Evolutionary conservation across 1,140 invertebrate species (phyloP).

Genomic region (Achroia grisella): DNA sequence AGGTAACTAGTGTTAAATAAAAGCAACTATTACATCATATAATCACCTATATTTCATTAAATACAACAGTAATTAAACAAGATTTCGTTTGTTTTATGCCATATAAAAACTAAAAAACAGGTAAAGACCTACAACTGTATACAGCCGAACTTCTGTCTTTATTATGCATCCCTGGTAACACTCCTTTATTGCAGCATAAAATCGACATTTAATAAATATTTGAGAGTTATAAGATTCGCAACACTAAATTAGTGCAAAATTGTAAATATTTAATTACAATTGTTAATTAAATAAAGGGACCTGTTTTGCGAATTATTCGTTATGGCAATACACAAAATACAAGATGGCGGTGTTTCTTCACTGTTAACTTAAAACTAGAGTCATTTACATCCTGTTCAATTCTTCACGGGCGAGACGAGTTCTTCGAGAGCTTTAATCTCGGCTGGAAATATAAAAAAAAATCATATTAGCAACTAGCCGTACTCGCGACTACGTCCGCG

Average conservation of each 20-base stretch:
- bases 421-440: conserved; percentile 50
- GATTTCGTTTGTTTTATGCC: conserved; percentile 23
- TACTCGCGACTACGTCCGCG: too few relatives aligned
- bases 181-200: too few relatives aligned
- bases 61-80: conserved; percentile 29
- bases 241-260: too few relatives aligned
- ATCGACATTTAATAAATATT: too few relatives aligned
- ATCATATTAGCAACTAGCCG: background rate
- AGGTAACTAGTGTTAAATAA: too few relatives aligned
- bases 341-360: conserved; percentile 23
- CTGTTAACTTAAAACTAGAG: conserved; percentile 34
- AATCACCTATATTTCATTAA: conserved; percentile 37
- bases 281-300: too few relatives aligned
- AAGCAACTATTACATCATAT: conserved; percentile 3
- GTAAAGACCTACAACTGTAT: too few relatives aligned
- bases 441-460: conserved; percentile 29
- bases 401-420: conserved; percentile 29
- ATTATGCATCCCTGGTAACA: too few relatives aligned
- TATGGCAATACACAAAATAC: conserved; percentile 24
- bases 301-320: conserved; percentile 7
- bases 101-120: conserved; percentile 1
- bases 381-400: conserved; percentile 15
- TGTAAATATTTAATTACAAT: too few relatives aligned
- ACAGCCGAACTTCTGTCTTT: too few relatives aligned
- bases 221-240: too few relatives aligned